phyloP scores from a whole-genome alignment of 2,888 invertebrate species.

The Campopleginae sp. region DNA sequence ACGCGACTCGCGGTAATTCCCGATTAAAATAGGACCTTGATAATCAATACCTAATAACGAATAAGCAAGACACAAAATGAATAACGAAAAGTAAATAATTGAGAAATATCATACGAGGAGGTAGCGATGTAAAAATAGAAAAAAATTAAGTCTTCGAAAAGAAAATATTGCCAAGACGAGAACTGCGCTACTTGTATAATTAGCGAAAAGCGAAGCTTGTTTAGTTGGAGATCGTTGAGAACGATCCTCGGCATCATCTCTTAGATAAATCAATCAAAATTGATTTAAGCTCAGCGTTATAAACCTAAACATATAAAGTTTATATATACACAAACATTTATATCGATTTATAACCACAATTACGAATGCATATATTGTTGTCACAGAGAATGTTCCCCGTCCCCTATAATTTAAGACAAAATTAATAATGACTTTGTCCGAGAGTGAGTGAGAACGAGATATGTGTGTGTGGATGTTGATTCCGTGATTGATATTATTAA shows the following conservation, averaged over 20 bases:
- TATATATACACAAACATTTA: slow-evolving; percentile 8
- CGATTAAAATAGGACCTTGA: slow-evolving; percentile 41
- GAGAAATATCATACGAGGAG: slow-evolving; percentile 31
- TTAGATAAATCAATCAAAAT: slow-evolving; percentile 80
- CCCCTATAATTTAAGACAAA: slow-evolving; percentile 27
- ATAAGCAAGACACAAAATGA: slow-evolving; percentile 16
- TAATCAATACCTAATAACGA: slow-evolving; percentile 21
- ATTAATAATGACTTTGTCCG: slow-evolving; percentile 43
- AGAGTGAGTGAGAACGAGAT: slow-evolving; percentile 20
- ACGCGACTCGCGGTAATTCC: slow-evolving; percentile 14
- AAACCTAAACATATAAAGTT: slow-evolving; percentile 50
- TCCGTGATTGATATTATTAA: slow-evolving; percentile 29
- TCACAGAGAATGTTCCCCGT: slow-evolving; percentile 51
- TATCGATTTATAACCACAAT: slow-evolving; percentile 47
- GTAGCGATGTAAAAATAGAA: slow-evolving; percentile 5
- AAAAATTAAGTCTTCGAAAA: slow-evolving; percentile 29
- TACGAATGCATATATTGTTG: slow-evolving; percentile 46
- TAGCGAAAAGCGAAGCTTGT: slow-evolving; percentile 49
- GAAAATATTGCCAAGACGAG: slow-evolving; percentile 27
- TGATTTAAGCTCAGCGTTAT: slow-evolving; percentile 77
- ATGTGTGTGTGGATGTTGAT: slow-evolving; percentile 3
- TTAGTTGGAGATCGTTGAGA: slow-evolving; percentile 55
- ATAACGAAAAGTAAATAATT: neutral
- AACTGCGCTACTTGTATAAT: slow-evolving; percentile 62
- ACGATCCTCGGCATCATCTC: slow-evolving; percentile 54